These are phyloP conservation scores for Lithophane leautieri DNA, from an alignment of 2,888 invertebrate genomes.

Conservation along the genomic window DNA sequence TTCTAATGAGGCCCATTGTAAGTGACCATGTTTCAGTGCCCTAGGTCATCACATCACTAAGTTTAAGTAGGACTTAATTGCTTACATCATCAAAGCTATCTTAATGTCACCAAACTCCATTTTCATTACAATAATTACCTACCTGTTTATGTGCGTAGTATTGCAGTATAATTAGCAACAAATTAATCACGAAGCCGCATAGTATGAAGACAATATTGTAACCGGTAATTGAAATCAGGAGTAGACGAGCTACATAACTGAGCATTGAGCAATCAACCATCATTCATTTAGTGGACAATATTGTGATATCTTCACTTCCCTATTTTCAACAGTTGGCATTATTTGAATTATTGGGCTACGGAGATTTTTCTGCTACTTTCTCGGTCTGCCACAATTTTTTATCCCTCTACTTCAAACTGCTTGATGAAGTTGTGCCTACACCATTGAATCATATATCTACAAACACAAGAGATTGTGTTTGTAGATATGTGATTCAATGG, in stretches of 20 bases:
- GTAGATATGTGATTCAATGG: too few relatives aligned
- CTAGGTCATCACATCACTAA: neutral
- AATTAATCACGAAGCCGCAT: constrained; percentile 15
- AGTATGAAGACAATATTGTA: constrained; percentile 23
- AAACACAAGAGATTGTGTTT: too few relatives aligned
- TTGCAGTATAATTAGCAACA: constrained; percentile 9
- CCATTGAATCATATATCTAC: too few relatives aligned
- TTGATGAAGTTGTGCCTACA: too few relatives aligned
- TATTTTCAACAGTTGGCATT: neutral
- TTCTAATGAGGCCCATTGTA: neutral
- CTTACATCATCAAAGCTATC: neutral
- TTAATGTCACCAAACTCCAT: neutral
- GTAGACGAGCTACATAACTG: constrained; percentile 22
- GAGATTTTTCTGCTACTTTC: neutral
- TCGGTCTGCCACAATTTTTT: neutral
- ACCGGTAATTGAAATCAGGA: constrained; percentile 20
- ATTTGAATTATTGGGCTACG: neutral
- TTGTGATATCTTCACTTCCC: neutral
- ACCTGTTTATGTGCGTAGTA: neutral
- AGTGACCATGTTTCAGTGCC: neutral
- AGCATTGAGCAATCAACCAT: neutral
- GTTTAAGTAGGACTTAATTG: neutral
- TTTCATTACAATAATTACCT: constrained; percentile 4
- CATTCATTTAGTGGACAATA: neutral
- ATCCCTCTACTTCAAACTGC: neutral